Percentiles rank a stretch among this genome's conserved stretches.
phyloP scores from a whole-genome alignment of 2,113 vertebrate species.

The Archocentrus centrarchus region DNA sequence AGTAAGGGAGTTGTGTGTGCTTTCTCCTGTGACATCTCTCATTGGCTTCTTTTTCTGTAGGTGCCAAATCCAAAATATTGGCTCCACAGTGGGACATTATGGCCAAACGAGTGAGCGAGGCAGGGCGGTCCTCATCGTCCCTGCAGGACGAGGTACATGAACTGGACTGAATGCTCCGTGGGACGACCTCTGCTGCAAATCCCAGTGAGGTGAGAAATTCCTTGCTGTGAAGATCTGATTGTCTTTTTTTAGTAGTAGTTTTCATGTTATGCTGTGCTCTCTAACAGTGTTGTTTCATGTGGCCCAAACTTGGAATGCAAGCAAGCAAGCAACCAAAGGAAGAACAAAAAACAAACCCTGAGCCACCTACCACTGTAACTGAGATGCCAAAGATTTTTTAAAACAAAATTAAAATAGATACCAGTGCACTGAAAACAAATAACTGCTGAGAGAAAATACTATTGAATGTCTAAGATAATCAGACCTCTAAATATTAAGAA shows the following conservation, averaged over 20 bases:
- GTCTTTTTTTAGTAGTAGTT: not conserved
- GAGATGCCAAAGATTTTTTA: not conserved
- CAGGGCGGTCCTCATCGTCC: conserved; percentile 84
- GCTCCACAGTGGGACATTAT: conserved; percentile 94
- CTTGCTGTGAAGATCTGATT: not conserved
- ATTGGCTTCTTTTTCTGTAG: conserved; percentile 71
- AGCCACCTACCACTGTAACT: not conserved
- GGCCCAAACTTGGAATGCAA: not conserved
- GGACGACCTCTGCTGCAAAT: conserved; percentile 83
- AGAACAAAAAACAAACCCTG: not conserved
- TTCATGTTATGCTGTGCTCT: not conserved
- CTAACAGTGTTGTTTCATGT: not conserved
- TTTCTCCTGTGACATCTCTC: not conserved
- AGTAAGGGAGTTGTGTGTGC: not conserved
- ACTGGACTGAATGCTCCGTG: conserved; percentile 90
- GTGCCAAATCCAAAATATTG: conserved; percentile 91
- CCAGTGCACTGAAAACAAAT: not conserved
- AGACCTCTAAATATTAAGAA: too few species aligned
- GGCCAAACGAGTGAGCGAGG: conserved; percentile 91
- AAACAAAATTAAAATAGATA: not conserved
- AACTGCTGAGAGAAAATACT: too few species aligned
- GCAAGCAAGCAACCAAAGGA: not conserved
- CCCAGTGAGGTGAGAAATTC: conserved; percentile 79
- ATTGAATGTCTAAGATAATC: too few species aligned
- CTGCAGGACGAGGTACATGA: conserved; percentile 91